phyloP scores from a whole-genome alignment of 2,113 vertebrate species.

The Gopherus flavomarginatus region DNA sequence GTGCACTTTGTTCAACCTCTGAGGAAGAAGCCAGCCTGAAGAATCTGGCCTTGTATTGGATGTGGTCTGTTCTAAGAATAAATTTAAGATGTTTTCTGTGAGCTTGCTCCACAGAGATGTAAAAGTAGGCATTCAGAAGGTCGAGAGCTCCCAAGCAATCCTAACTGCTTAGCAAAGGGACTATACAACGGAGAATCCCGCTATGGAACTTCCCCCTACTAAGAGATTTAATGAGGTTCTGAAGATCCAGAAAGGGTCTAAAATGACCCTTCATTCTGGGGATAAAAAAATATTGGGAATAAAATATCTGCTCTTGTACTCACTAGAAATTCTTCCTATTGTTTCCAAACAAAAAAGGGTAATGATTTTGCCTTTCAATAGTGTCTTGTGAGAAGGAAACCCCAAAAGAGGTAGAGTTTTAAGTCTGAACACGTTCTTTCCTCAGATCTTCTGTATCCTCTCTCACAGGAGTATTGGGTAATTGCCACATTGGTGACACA shows the following conservation, averaged over 20 bases:
- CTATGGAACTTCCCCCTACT: not conserved
- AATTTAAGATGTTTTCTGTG: not conserved
- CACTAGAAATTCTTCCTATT: not conserved
- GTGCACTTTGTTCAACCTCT: not conserved
- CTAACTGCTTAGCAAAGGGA: too few relatives aligned
- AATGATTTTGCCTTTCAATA: not conserved
- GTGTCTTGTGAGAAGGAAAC: not conserved
- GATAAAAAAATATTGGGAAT: not conserved
- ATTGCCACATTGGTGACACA: not conserved
- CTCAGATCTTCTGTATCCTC: not conserved
- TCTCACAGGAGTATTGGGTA: not conserved
- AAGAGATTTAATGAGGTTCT: not conserved
- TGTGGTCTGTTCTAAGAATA: not conserved
- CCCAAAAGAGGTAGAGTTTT: not conserved
- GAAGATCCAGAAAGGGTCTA: not conserved
- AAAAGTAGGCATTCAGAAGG: not conserved
- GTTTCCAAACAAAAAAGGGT: not conserved
- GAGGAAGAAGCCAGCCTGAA: not conserved
- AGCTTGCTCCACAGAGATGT: not conserved
- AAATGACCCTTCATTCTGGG: not conserved
- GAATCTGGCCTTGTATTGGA: not conserved
- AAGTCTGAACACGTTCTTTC: not conserved
- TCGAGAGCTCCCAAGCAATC: too few relatives aligned
- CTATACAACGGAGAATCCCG: too few relatives aligned
- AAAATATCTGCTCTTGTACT: not conserved